Conservation (phyloP, 2,113 vertebrate species). For the Rhynchopsitta pachyrhyncha region DNA sequence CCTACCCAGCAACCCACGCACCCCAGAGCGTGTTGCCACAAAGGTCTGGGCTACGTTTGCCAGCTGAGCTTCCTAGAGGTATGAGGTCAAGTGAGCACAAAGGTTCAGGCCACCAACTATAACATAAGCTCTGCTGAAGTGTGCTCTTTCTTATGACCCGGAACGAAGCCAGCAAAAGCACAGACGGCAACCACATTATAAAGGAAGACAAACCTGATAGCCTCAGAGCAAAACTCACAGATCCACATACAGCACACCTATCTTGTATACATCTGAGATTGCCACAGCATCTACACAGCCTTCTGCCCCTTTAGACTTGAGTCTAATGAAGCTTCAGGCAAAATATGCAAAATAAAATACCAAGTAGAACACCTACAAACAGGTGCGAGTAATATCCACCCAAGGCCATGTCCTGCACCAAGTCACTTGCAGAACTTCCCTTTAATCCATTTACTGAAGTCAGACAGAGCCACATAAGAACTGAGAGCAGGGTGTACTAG, state of each 20-base stretch:
- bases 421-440: not conserved
- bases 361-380: not conserved
- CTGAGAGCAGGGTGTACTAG: not conserved
- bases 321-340: not conserved
- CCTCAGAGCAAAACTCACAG: not conserved
- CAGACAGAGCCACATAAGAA: not conserved
- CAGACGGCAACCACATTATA: not conserved
- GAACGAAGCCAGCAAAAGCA: not conserved
- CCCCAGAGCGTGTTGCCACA: not conserved
- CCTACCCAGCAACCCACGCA: not conserved
- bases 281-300: not conserved
- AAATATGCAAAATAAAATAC: not conserved
- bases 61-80: slow-evolving; percentile 29
- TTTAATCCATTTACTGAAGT: not conserved
- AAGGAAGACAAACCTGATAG: not conserved
- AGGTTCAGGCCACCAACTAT: not conserved
- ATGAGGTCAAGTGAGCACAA: not conserved
- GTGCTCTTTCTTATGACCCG: not conserved
- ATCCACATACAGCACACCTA: not conserved
- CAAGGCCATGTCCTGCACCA: not conserved
- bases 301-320: not conserved
- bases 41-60: not conserved
- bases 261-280: not conserved
- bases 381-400: not conserved
- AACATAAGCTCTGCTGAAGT: not conserved